A percentile compares a stretch with the other conserved stretches of the same genome.
These are phyloP conservation scores for Drosophila flavopinicola DNA, from an alignment of 2,888 invertebrate genomes.

Conservation along the genomic window DNA sequence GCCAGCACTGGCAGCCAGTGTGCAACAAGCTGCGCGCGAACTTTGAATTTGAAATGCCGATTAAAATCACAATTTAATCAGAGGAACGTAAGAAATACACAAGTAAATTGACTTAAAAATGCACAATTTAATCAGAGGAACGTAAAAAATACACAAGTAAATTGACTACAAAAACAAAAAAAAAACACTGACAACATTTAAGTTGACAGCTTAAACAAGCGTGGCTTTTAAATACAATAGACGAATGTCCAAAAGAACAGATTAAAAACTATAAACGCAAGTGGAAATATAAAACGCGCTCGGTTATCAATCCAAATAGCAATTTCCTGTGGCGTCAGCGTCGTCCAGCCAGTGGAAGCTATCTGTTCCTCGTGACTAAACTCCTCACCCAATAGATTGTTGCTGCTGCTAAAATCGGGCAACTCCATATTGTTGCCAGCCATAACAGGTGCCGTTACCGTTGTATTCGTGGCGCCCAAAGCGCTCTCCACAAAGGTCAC, in stretches of 20 bases:
- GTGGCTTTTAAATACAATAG: constrained; percentile 82
- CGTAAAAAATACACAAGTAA: constrained; percentile 6
- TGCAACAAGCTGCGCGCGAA: constrained; percentile 28
- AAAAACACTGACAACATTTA: constrained; percentile 17
- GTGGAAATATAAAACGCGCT: constrained; percentile 91
- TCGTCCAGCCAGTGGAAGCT: constrained; percentile 87
- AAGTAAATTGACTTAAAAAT: neutral
- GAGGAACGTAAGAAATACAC: neutral
- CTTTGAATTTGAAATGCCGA: constrained; percentile 28
- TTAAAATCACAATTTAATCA: constrained; percentile 12
- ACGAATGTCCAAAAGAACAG: constrained; percentile 92
- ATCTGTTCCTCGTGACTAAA: constrained; percentile 54
- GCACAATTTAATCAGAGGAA: constrained; percentile 1
- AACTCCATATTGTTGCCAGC: constrained; percentile 15
- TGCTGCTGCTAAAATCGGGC: constrained; percentile 84
- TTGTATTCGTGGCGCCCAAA: constrained; percentile 5
- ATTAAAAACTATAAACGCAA: constrained; percentile 92
- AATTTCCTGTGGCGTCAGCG: constrained; percentile 94
- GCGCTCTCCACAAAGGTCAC: constrained; percentile 66
- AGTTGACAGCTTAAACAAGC: neutral
- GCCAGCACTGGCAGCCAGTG: constrained; percentile 43
- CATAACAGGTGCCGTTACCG: constrained; percentile 3
- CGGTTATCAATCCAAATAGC: constrained; percentile 93
- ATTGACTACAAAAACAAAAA: constrained; percentile 3
- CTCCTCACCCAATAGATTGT: constrained; percentile 83